phyloP scores from a whole-genome alignment of 35 echinoderm and acorn worm species.

The Acanthaster planci region DNA sequence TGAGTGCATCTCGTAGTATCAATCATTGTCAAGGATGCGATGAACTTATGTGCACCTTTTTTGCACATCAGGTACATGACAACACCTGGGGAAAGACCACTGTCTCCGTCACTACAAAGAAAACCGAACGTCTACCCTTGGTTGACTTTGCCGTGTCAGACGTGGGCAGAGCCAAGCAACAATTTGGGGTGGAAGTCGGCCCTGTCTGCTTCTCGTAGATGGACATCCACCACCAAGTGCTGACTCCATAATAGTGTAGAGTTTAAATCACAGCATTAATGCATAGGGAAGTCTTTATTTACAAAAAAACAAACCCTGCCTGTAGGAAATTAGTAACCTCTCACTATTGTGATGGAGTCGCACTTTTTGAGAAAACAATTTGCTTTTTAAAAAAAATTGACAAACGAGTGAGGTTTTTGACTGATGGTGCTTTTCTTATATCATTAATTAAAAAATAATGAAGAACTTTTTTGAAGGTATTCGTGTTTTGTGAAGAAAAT shows the following conservation, averaged over 20 bases:
- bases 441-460: too few relatives aligned
- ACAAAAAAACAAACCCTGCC: too few relatives aligned
- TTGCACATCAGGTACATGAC: conserved; percentile 26
- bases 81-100: conserved; percentile 43
- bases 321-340: background rate
- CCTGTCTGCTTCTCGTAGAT: conserved; percentile 66
- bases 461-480: too few relatives aligned
- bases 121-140: conserved; percentile 55
- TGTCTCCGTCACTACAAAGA: conserved; percentile 48
- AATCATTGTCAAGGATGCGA: too few relatives aligned
- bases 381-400: background rate
- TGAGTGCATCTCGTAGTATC: too few relatives aligned
- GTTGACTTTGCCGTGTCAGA: conserved; percentile 53
- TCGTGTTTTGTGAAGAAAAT: too few relatives aligned
- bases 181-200: conserved; percentile 62
- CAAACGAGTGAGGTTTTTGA: too few relatives aligned
- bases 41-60: background rate
- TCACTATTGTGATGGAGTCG: background rate
- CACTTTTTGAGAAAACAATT: background rate
- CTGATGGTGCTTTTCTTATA: too few relatives aligned
- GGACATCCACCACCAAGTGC: background rate
- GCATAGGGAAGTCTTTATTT: conserved; percentile 23
- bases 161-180: conserved; percentile 44
- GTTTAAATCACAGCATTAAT: background rate
- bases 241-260: conserved; percentile 5